Base-by-base conservation (phyloP, 1,140 invertebrate genomes). In the Drosophila leontia region DNA sequence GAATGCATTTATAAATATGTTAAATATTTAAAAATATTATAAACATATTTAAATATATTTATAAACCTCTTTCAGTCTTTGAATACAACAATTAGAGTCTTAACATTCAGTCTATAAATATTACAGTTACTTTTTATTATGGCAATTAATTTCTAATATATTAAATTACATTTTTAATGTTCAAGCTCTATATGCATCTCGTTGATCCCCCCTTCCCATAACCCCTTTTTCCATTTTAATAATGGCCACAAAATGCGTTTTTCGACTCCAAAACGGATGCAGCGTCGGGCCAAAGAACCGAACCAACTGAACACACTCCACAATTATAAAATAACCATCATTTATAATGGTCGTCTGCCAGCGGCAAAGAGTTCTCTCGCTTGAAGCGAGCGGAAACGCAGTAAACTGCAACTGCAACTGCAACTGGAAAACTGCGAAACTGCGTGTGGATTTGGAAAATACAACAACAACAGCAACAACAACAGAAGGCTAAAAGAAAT, bases 261-360 rank as follows among this genome's bases (percentile, higher is more conserved):
- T 88, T 84, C 70, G 81, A 84, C 82, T 84, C 72, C 65, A 76
- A 56, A 56, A 56, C 81, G 81, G 85, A 88, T 80, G 84, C 83
- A 74, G 23, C 47, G 35, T 56, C 19, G 53, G 80, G 55, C 70
- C 65, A 57, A 77, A 67, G 80, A 69, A 44, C 56, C 45, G 32
- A 74, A 17, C 41, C 26, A 41, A 50, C 42, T 37, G 48, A 82
- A 69, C 57, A 78, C 68, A 81, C 68, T 81, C 85, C 75, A 85
- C 85, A 88, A 88, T 88, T 88, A 88, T 90, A 88, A 88, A 90
- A 88, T 90, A 90, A 90, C 85, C 85, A 88, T 88, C 75, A 88
- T 90, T 88, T 90, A 82, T 88, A 88, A 90, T 90, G 67, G 78
- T 78, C 72, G 42, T 72, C 70, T 71, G 82, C 83, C 64, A 41